These are phyloP conservation scores for Hexactinellida sp. DNA, from an alignment of 37 sponge, comb jelly and placozoan species.

Conservation along the genomic window DNA sequence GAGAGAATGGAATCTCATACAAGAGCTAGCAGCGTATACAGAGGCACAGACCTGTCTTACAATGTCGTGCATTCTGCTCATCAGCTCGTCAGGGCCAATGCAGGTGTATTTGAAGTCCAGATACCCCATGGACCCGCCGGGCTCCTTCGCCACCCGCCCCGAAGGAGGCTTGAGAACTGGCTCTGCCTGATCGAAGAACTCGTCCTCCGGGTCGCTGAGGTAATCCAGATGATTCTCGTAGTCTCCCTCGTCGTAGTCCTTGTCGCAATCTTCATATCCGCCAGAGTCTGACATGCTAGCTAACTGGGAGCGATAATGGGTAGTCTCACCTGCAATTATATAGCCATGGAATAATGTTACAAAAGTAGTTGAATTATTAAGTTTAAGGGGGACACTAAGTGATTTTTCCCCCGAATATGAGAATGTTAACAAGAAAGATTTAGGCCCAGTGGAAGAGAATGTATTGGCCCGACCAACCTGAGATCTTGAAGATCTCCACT, in stretches of 20 bases:
- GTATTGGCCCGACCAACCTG: no score
- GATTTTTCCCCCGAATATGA: no score
- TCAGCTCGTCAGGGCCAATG: not conserved
- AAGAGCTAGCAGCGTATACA: not conserved
- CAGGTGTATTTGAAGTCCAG: slow-evolving; percentile 4
- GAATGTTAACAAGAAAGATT: no score
- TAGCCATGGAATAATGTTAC: no score
- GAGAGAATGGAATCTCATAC: no score
- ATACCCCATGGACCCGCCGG: not conserved
- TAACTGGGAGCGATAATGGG: no score
- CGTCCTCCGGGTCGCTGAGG: slow-evolving; percentile 61
- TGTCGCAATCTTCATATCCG: slow-evolving; percentile 20
- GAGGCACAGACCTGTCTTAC: not conserved
- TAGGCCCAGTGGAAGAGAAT: no score
- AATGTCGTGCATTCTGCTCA: not conserved
- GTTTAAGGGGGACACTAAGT: no score
- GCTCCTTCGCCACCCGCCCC: not conserved
- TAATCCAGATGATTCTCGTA: slow-evolving; percentile 56
- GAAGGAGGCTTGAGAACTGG: not conserved
- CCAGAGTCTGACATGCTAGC: slow-evolving; percentile 20
- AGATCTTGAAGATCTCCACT: no score
- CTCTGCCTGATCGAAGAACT: not conserved
- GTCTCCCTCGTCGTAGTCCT: slow-evolving; percentile 49
- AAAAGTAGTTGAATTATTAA: no score
- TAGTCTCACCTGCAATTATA: no score